Conservation (phyloP, 2,113 vertebrate species). For the Paracanthobrama guichenoti region DNA sequence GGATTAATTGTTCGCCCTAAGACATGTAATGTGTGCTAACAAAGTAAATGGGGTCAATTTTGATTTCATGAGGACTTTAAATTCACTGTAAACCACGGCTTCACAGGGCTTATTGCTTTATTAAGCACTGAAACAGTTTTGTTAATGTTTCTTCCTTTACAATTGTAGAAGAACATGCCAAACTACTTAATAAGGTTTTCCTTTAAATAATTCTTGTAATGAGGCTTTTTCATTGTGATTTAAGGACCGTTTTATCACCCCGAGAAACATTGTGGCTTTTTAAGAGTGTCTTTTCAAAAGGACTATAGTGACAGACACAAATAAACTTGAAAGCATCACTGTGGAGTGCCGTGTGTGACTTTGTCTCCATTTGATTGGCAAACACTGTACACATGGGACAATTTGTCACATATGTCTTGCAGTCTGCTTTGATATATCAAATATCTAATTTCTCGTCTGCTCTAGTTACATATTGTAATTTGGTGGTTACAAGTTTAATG, state of each 20-base stretch:
- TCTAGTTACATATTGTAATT: constrained; percentile 41
- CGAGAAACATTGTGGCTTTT: not conserved
- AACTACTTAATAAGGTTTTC: not conserved
- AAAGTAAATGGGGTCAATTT: too few species aligned
- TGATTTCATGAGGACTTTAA: too few species aligned
- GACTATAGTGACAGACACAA: not conserved
- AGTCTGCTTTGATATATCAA: constrained; percentile 36
- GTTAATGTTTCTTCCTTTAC: not conserved
- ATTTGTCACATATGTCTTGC: constrained; percentile 26
- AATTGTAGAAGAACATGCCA: not conserved
- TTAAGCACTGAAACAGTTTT: not conserved
- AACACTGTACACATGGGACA: not conserved
- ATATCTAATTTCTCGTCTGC: not conserved
- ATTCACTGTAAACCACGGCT: too few species aligned
- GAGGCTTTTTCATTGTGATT: not conserved
- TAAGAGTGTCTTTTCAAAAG: not conserved
- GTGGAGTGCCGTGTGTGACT: not conserved
- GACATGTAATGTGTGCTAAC: too few species aligned
- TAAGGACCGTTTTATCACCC: not conserved
- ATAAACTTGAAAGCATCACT: not conserved
- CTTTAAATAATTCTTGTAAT: not conserved
- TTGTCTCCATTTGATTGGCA: not conserved
- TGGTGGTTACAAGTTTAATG: not conserved
- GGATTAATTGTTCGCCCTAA: too few species aligned
- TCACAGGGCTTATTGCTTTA: not conserved